Base-by-base conservation (phyloP, 2,113 vertebrate species). In the Gallinago media region DNA sequence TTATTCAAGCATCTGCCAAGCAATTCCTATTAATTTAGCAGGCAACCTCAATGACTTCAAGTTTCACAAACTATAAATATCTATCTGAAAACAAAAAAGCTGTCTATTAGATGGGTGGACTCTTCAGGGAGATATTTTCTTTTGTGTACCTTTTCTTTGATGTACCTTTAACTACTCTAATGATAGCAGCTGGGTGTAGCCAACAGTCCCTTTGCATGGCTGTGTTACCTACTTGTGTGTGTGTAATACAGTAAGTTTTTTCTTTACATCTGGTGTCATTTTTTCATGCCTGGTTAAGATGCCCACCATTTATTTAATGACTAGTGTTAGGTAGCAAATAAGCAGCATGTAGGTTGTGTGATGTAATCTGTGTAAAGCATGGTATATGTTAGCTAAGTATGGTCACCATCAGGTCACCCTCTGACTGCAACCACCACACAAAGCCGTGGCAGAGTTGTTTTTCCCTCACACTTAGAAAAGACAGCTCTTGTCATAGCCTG, bases 291-390 rank as follows among this genome's bases (percentile, higher is more conserved):
- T 92, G 52, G 23, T 86, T 91, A 85, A 59, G 74, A 10, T 76
- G 55, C 61, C 68, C 15, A 8, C 61, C 61, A 56, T 96, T 94
- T 95, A 89, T 96, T 97, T 96, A 97, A 96, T 96, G 94, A 93
- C 58, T 93, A 26, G 36, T 70, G 90, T 84, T 88, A 87, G 88
- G 94, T 81, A 96, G 92, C 94, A 94, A 96, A 97, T 95, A 94
- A 91, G 46, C 92, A 93, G 55, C 76, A 5, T 9, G 42, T 88
- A 96, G 95, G 50, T 75, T 66, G 49, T 87, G 42, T 90, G 89
- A 87, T 75, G 72, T 78, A 67, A 78, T 68, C 54, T 79, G 14
- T 74, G 47, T 80, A 61, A 44, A 74, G 59, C 66, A 50, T 17
- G 85, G 49, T 31, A 31, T 58, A 52, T 21, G 62, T 61, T 71